Base-by-base conservation (phyloP, 2,797 vertebrate species). In the Falco peregrinus region DNA sequence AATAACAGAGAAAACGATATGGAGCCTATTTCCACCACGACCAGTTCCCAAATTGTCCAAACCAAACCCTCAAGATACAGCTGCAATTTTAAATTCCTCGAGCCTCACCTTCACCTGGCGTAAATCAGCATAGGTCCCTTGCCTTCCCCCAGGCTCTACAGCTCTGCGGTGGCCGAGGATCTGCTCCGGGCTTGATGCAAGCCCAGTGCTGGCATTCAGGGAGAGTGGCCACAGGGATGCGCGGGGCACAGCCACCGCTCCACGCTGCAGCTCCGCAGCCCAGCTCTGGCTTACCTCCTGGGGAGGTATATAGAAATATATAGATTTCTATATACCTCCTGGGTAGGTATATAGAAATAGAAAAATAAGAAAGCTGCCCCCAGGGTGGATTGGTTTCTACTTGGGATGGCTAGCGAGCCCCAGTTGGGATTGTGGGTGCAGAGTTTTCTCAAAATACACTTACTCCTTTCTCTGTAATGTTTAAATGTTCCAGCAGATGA, bases 1-100 rank as follows among this genome's bases (percentile, higher is more conserved):
- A 80, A 75, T 65, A 89, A 39, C 43, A 59, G 47, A 70, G 17
- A 31, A 45, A 85, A 24, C 3, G 0, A 41, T 31, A 35, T 0
- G 20, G 37, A 41, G 48, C 57, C 33, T 61, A 2, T 41, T 59
- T n/a, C 78, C 61, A 43, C 16, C 29, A 11, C 0, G 5, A 61
- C 28, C 4, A 0, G 10, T 35, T 71, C 65, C 74, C 74, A 54
- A n/a, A 84, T 24, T 60, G 29, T 35, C 48, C 50, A 78, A 74
- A 63, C 24, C 56, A 69, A 69, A 53, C 8, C n/a, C 71, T 35
- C 9, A 37, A 80, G 31, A 60, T 39, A 60, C 24, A 81, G 89
- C 29, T 69, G 81, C 48, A 35, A 2, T 48, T 56, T 76, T n/a
- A 10, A 31, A 8, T 16, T 67, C 31, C 56, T 71, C 0, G 0